phyloP scores from a whole-genome alignment of 2,888 invertebrate species.

The Venustoraphidia nigricollis region DNA sequence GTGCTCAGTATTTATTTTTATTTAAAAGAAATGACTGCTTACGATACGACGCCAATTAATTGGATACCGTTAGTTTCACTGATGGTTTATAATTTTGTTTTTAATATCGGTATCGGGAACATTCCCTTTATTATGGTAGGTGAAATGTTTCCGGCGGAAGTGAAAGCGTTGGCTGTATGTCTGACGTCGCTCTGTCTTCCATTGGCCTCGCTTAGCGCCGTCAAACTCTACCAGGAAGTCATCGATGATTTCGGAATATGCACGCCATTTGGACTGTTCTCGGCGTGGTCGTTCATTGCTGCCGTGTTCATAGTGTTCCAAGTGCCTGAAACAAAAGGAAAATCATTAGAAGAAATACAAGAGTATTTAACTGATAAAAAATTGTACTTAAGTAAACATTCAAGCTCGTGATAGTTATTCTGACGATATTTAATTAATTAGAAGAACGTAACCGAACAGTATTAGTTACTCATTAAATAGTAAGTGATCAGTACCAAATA shows the following conservation, averaged over 20 bases:
- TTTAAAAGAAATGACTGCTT: slow-evolving; percentile 27
- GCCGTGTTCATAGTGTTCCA: slow-evolving; percentile 19
- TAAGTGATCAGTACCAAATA: too few relatives aligned
- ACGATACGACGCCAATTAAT: slow-evolving; percentile 25
- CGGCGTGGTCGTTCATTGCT: slow-evolving; percentile 17
- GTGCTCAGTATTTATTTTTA: slow-evolving; percentile 37
- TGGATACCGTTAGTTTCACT: slow-evolving; percentile 38
- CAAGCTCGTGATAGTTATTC: too few relatives aligned
- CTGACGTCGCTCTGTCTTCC: slow-evolving; percentile 39
- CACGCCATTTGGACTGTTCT: slow-evolving; percentile 34
- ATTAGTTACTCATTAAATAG: too few relatives aligned
- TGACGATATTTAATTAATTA: too few relatives aligned
- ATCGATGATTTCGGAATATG: slow-evolving; percentile 38
- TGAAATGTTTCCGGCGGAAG: slow-evolving; percentile 45
- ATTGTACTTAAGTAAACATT: too few relatives aligned
- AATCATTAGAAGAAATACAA: slow-evolving; percentile 25
- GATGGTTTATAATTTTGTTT: slow-evolving; percentile 39
- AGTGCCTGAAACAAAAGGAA: slow-evolving; percentile 27
- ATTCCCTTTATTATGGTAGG: slow-evolving; percentile 45
- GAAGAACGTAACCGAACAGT: too few relatives aligned
- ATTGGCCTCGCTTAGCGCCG: slow-evolving; percentile 37
- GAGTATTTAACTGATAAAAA: slow-evolving; percentile 1
- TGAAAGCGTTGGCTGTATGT: slow-evolving; percentile 43
- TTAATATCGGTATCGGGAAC: slow-evolving; percentile 42
- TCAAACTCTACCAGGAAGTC: slow-evolving; percentile 41